Evolutionary conservation across 23 tunicate genomes (phyloP), one percentile per base, ranked within the genome.

Genomic region (Oikopleura dioica): DNA sequence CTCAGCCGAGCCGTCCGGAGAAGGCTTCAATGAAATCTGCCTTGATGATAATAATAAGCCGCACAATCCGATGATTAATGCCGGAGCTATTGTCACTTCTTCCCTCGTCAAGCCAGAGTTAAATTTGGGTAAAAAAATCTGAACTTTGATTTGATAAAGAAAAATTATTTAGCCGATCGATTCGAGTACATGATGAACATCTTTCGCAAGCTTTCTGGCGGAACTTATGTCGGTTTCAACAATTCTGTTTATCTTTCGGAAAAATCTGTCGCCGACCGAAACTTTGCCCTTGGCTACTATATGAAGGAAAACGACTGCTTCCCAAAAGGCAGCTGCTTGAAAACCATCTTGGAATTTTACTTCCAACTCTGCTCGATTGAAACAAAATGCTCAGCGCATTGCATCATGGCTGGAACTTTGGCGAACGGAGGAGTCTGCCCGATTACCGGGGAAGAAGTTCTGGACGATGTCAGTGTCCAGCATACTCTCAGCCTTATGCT

Each of bases 361-460:
- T 69, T 82, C 2, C 85, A 82, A 72, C 38, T 79, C 0, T 86
- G 95, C 76, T 82, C 83, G 1, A 36, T 82, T 4, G 80, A 78
- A 75, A 75, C 76, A 36, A 82, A 82, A 2, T 79, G 84, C 36
- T n/a, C 67, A 35, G 81, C 85, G 35, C 86, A 76, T 12, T 36
- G 83, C 36, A 81, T 82, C 1, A 85, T 82, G 31, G 82, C 83
- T 1, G 82, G 86, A 33, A 86, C 95, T 1, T 82, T 86, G 1
- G 95, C 95, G 0, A 82, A 86, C 75, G 95, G 95, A 0, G 95
- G 95, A 0, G 84, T 86, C 23, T 85, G 83, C 37, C 95, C 95
- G 1, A 68, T 82, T 36, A 31, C 35, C 1, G 80, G 75, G 35
- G 38, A 50, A 33, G 59, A 59, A 36, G 36, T 86, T 0, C 68